These are phyloP conservation scores for Dallia pectoralis DNA, from an alignment of 2,797 vertebrate genomes.

Conservation along the genomic window DNA sequence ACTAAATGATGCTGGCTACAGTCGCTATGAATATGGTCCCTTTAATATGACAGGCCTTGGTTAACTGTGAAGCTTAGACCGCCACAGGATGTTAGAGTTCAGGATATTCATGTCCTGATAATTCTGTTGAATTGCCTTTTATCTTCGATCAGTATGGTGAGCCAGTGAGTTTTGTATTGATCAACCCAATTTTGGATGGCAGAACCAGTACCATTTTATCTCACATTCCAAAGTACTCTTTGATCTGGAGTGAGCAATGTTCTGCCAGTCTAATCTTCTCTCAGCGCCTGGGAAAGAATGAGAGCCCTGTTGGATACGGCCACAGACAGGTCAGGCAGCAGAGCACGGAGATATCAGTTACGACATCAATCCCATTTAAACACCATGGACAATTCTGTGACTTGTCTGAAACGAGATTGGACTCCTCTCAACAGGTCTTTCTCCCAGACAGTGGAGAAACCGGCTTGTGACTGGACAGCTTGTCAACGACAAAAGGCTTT, in stretches of 20 bases:
- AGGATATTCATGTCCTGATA: not conserved
- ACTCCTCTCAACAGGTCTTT: not conserved
- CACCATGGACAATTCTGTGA: not conserved
- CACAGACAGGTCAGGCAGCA: not conserved
- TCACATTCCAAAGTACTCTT: not conserved
- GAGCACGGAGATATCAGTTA: not conserved
- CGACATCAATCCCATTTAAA: not conserved
- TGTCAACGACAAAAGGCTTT: conserved; percentile 1
- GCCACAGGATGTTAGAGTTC: not conserved
- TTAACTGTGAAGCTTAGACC: not conserved
- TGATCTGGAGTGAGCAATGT: not conserved
- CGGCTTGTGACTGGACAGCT: not conserved
- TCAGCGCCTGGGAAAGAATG: not conserved
- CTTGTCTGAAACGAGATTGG: not conserved
- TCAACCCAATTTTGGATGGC: not conserved
- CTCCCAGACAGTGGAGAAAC: not conserved
- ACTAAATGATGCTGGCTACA: not conserved
- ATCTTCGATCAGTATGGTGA: not conserved
- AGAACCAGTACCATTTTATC: conserved; percentile 1
- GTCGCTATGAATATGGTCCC: too few relatives aligned
- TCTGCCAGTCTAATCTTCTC: not conserved
- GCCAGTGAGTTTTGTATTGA: not conserved
- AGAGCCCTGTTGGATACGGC: not conserved
- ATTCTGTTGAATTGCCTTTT: not conserved
- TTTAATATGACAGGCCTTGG: not conserved